Conservation (phyloP, 2,888 invertebrate species). For the Lasioglossum villosulum region DNA sequence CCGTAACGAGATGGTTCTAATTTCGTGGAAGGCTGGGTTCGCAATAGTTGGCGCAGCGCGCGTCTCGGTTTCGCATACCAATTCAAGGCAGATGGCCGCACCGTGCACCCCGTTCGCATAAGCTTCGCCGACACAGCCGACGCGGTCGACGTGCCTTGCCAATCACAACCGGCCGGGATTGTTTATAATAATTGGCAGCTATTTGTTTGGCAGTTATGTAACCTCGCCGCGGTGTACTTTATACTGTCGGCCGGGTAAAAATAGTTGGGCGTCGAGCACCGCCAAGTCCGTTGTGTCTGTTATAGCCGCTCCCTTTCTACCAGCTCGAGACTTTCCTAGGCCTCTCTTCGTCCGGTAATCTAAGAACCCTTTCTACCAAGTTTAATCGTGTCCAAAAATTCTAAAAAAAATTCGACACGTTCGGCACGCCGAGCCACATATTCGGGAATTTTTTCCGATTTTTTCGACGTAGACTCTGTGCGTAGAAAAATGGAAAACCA, state of each 20-base stretch:
- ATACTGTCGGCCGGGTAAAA: slow-evolving; percentile 75
- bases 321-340: background rate
- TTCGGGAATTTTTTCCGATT: background rate
- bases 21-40: slow-evolving; percentile 62
- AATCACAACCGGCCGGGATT: slow-evolving; percentile 66
- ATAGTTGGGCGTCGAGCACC: slow-evolving; percentile 76
- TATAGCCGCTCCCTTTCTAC: slow-evolving; percentile 68
- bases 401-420: background rate
- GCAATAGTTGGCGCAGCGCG: slow-evolving; percentile 61
- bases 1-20: slow-evolving; percentile 54
- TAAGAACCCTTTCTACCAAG: no score
- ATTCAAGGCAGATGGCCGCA: slow-evolving; percentile 60
- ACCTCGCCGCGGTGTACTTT: slow-evolving; percentile 75
- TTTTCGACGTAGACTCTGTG: background rate
- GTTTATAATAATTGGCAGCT: slow-evolving; percentile 81
- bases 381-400: background rate
- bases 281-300: slow-evolving; percentile 70
- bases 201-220: slow-evolving; percentile 81
- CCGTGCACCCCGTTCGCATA: background rate
- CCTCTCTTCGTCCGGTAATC: background rate
- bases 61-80: slow-evolving; percentile 66
- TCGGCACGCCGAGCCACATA: background rate
- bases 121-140: background rate
- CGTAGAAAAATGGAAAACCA: background rate
- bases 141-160: slow-evolving; percentile 36